phyloP scores from a whole-genome alignment of 2,113 vertebrate genomes.

The Nanorana parkeri region DNA sequence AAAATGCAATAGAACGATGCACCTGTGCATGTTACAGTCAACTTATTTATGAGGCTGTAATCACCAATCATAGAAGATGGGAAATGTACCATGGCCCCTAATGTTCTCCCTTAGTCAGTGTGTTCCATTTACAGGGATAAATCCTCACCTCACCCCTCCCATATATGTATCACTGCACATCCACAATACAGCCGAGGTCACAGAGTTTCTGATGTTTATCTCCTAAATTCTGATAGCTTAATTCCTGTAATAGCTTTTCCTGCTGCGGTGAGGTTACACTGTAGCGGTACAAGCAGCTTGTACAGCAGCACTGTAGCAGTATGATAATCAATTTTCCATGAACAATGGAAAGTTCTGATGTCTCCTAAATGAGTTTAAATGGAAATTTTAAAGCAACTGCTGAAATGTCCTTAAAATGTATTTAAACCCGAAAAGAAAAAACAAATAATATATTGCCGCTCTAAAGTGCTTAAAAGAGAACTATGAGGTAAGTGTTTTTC shows the following conservation, averaged over 20 bases:
- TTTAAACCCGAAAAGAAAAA: too few species aligned
- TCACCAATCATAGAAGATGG: not conserved
- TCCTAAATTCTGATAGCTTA: constrained; percentile 26
- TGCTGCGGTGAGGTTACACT: not conserved
- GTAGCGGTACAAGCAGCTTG: too few species aligned
- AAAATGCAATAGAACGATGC: too few species aligned
- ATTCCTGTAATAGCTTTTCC: constrained; percentile 41
- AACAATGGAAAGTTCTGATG: not conserved
- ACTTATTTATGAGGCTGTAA: not conserved
- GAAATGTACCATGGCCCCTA: not conserved
- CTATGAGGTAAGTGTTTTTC: too few species aligned
- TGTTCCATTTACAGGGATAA: not conserved
- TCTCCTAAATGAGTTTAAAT: constrained; percentile 16
- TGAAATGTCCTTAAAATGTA: constrained; percentile 13
- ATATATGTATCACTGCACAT: constrained; percentile 1
- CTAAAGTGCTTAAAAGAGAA: too few species aligned
- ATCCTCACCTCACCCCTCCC: not conserved
- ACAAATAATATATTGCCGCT: too few species aligned
- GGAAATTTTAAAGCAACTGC: not conserved
- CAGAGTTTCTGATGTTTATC: constrained; percentile 32
- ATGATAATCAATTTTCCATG: constrained; percentile 14
- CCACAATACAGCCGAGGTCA: constrained; percentile 24
- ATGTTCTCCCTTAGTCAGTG: not conserved
- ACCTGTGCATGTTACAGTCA: too few species aligned
- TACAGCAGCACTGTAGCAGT: too few species aligned